phyloP scores from a whole-genome alignment of 1,140 invertebrate species.

The Maniola jurtina region DNA sequence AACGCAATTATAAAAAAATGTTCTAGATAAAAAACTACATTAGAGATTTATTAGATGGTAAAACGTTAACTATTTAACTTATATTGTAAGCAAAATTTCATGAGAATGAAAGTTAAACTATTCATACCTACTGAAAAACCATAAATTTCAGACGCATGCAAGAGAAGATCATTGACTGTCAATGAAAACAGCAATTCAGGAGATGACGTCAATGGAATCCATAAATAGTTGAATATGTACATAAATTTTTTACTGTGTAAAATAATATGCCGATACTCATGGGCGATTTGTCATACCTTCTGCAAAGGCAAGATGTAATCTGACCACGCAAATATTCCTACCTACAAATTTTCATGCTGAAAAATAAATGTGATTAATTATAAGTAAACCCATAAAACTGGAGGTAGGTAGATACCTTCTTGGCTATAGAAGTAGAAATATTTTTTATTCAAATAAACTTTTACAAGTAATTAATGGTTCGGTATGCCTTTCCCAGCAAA shows the following conservation, averaged over 20 bases:
- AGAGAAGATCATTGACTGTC: slow-evolving; percentile 29
- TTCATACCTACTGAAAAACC: not conserved
- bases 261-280: not conserved
- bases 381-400: no score
- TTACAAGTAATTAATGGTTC: no score
- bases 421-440: no score
- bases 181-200: slow-evolving; percentile 21
- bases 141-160: slow-evolving; percentile 17
- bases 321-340: no score
- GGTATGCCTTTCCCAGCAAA: no score
- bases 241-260: slow-evolving; percentile 2
- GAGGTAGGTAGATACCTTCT: no score
- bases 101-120: slow-evolving; percentile 20
- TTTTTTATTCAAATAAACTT: no score
- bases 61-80: not conserved
- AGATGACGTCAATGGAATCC: slow-evolving; percentile 24
- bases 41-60: not conserved
- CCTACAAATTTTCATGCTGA: no score
- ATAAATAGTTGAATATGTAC: slow-evolving; percentile 20
- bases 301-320: not conserved
- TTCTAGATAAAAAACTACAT: no score
- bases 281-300: not conserved
- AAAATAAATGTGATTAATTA: no score
- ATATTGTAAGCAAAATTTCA: slow-evolving; percentile 2
- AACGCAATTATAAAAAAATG: no score